These are phyloP conservation scores for Cettia cetti DNA, from an alignment of 2,113 vertebrate genomes.

Conservation along the genomic window DNA sequence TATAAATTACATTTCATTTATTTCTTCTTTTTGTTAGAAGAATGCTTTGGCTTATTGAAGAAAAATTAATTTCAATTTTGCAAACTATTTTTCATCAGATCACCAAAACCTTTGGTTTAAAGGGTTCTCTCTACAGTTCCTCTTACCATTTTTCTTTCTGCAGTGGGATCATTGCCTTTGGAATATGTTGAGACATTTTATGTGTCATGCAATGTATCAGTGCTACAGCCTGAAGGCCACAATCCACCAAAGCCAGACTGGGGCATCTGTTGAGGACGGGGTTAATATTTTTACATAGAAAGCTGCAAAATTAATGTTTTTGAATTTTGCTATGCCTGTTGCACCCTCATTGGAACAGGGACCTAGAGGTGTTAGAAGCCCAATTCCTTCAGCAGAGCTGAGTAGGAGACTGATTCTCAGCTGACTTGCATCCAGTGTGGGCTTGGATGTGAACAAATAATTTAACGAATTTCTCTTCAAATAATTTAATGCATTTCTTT, in stretches of 20 bases:
- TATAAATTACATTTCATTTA: background rate
- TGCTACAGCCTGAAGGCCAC: background rate
- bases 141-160: background rate
- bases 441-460: background rate
- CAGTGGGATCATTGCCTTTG: background rate
- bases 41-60: background rate
- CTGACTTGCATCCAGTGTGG: background rate
- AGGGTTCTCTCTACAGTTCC: background rate
- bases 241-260: background rate
- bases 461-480: background rate
- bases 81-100: background rate
- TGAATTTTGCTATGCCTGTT: background rate
- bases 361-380: background rate
- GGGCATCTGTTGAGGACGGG: accelerated
- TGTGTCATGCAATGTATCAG: background rate
- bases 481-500: background rate
- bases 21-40: background rate
- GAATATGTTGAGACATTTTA: background rate
- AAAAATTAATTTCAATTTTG: background rate
- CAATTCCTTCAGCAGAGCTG: accelerated
- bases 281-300: background rate
- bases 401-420: background rate
- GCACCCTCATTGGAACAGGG: background rate
- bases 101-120: background rate
- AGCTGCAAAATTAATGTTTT: background rate